Evolutionary conservation across 2,797 vertebrate species (phyloP).

Genomic region (Rhynchonycteris naso): DNA sequence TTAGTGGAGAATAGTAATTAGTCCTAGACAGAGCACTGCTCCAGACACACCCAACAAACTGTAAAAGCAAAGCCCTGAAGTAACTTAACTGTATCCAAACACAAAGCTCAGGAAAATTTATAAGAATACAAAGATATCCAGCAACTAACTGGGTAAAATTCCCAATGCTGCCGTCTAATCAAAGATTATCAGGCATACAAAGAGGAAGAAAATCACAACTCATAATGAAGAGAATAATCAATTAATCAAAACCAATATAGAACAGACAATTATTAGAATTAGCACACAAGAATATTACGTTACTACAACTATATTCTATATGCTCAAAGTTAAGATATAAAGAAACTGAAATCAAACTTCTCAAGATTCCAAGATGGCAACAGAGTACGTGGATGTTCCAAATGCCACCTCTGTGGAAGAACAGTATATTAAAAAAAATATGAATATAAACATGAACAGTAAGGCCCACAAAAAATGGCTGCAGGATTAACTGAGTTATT

Average conservation of each 20-base stretch:
- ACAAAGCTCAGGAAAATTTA: constrained; percentile 25
- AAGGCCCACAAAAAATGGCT: too few species aligned
- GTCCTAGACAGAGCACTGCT: background rate
- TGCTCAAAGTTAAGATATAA: background rate
- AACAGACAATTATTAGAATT: constrained; percentile 14
- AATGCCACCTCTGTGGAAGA: too few species aligned
- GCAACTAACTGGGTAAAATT: constrained; percentile 13
- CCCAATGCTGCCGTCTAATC: background rate
- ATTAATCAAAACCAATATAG: background rate
- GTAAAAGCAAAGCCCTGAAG: background rate
- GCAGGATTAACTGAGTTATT: too few species aligned
- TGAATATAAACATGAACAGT: too few species aligned
- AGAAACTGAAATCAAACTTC: too few species aligned
- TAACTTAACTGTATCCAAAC: background rate
- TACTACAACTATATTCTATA: too few species aligned
- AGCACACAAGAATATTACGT: background rate
- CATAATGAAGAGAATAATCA: background rate
- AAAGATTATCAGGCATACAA: background rate
- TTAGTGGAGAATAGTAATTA: background rate
- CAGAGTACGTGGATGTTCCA: too few species aligned
- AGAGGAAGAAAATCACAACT: constrained; percentile 18
- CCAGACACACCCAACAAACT: background rate
- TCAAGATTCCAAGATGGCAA: too few species aligned
- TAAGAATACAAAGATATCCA: constrained; percentile 26
- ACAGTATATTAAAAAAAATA: too few species aligned